phyloP scores from a whole-genome alignment of 2,797 vertebrate species.

The Cottoperca gobio region DNA sequence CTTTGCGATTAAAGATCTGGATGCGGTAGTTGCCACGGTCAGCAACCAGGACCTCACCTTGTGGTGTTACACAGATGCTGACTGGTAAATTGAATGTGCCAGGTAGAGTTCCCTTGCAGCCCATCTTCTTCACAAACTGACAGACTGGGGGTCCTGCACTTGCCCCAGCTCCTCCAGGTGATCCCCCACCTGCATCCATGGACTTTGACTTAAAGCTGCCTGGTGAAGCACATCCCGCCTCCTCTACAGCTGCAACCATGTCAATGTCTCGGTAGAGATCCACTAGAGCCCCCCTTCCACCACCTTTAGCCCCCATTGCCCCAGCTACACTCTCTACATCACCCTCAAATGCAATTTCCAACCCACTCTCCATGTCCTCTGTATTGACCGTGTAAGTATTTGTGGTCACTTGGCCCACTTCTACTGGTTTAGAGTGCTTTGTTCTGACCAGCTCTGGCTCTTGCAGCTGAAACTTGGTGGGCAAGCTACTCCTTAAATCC shows the following conservation, averaged over 20 bases:
- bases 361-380: slow-evolving; percentile 82
- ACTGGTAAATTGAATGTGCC: slow-evolving; percentile 97
- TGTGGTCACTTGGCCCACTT: slow-evolving; percentile 90
- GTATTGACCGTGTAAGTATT: slow-evolving; percentile 88
- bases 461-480: slow-evolving; percentile 89
- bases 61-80: slow-evolving; percentile 90
- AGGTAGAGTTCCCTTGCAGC: slow-evolving; percentile 92
- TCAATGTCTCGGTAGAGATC: slow-evolving; percentile 89
- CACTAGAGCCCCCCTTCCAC: slow-evolving; percentile 54
- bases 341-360: slow-evolving; percentile 68
- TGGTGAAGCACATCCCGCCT: slow-evolving; percentile 80
- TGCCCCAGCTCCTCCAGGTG: slow-evolving; percentile 57
- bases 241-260: slow-evolving; percentile 83
- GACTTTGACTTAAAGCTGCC: slow-evolving; percentile 88
- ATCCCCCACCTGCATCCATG: slow-evolving; percentile 78
- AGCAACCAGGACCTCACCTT: slow-evolving; percentile 96
- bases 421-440: slow-evolving; percentile 87
- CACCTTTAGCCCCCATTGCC: slow-evolving; percentile 45
- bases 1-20: slow-evolving; percentile 97
- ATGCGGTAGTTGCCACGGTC: slow-evolving; percentile 96
- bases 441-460: slow-evolving; percentile 91
- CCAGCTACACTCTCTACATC: slow-evolving; percentile 45
- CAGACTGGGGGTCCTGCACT: slow-evolving; percentile 86
- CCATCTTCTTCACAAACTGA: slow-evolving; percentile 97
- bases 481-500: slow-evolving; percentile 88